Conservation (phyloP, 2,113 vertebrate genomes). For the Oxyura jamaicensis region DNA sequence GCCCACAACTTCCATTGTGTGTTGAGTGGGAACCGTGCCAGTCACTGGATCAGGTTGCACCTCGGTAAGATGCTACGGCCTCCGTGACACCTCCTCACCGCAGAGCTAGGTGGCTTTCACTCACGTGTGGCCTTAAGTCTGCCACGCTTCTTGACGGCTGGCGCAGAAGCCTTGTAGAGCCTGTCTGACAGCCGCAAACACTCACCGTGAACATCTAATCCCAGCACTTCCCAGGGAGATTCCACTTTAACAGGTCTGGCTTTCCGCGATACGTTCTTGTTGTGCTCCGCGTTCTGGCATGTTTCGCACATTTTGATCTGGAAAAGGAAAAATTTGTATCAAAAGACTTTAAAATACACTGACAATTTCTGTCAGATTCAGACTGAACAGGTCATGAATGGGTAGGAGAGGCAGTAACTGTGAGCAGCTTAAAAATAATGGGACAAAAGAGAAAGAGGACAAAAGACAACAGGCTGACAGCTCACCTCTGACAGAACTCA, state of each 20-base stretch:
- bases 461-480: background rate
- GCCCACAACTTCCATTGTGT: background rate
- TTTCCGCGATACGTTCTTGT: constrained; percentile 79
- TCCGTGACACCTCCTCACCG: background rate
- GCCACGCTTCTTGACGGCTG: background rate
- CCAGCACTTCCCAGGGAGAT: constrained; percentile 88
- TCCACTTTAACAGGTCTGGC: constrained; percentile 83
- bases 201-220: constrained; percentile 83
- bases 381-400: background rate
- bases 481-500: background rate
- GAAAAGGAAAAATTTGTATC: background rate
- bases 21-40: background rate
- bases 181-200: background rate
- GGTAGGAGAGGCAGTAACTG: background rate
- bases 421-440: background rate
- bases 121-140: background rate
- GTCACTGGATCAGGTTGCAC: background rate
- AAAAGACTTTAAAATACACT: background rate
- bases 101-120: background rate
- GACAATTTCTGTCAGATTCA: background rate
- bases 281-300: constrained; percentile 86
- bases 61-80: background rate
- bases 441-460: background rate
- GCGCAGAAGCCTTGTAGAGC: background rate
- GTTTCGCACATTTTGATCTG: constrained; percentile 92